A percentile compares a stretch with the other conserved stretches of the same genome.
These are phyloP conservation scores for Callyntrura sp. DNA, from an alignment of 2,888 invertebrate species.

Conservation along the genomic window DNA sequence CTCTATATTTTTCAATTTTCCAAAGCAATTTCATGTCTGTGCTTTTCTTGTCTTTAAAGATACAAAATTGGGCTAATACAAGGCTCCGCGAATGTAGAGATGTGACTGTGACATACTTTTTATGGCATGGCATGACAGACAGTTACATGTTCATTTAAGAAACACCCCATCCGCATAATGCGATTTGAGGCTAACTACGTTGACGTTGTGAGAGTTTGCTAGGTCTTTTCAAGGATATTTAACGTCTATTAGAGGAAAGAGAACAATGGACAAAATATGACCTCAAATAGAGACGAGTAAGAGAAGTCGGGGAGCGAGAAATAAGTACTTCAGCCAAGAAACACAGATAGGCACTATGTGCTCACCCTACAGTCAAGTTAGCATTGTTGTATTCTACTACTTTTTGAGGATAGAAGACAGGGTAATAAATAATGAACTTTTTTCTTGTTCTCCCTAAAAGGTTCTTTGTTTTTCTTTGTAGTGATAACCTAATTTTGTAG, in stretches of 20 bases:
- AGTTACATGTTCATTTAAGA: conserved; percentile 7
- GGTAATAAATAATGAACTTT: conserved; percentile 56
- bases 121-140: not conserved
- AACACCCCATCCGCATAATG: not conserved
- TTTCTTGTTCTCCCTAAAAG: conserved; percentile 23
- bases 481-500: conserved; percentile 38
- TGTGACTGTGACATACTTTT: conserved; percentile 15
- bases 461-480: not conserved
- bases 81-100: not conserved
- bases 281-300: not conserved
- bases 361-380: not conserved
- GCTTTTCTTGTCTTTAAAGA: conserved; percentile 11
- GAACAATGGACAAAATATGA: conserved; percentile 47
- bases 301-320: conserved; percentile 50
- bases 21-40: conserved; percentile 60
- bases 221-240: not conserved
- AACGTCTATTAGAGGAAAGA: not conserved
- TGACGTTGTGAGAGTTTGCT: not conserved
- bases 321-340: conserved; percentile 15
- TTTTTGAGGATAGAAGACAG: not conserved
- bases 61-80: not conserved
- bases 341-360: conserved; percentile 5
- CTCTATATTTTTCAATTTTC: conserved; percentile 56
- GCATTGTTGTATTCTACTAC: not conserved
- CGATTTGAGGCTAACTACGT: not conserved